Percentiles rank a stretch among this genome's conserved stretches.
Evolutionary conservation across 2,888 invertebrate species (phyloP).

Genomic region (Drosophila hamatofila): DNA sequence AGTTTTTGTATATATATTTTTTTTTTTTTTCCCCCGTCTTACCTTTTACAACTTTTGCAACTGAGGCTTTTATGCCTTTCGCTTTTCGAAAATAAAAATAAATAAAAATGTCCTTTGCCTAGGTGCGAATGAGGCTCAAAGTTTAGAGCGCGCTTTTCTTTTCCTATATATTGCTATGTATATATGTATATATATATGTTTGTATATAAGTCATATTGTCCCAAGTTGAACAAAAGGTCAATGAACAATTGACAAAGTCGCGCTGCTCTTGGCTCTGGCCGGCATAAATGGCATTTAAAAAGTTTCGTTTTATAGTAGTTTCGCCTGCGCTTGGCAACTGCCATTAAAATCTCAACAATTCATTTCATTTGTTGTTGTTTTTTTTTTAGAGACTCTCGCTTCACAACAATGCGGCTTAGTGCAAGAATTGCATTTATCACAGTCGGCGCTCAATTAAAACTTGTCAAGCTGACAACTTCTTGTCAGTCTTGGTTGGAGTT

Average conservation of each 20-base stretch:
- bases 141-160: constrained; percentile 26
- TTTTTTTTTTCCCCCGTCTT: constrained; percentile 15
- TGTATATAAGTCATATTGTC: constrained; percentile 10
- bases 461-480: constrained; percentile 12
- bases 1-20: constrained; percentile 26
- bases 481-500: background rate
- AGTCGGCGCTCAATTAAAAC: constrained; percentile 46
- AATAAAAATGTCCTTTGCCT: constrained; percentile 34
- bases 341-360: constrained; percentile 43
- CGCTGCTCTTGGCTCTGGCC: constrained; percentile 32
- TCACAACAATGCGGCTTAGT: constrained; percentile 2
- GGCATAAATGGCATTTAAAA: constrained; percentile 57
- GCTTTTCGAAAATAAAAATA: constrained; percentile 25
- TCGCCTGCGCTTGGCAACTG: constrained; percentile 48
- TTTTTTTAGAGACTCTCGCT: constrained; percentile 6
- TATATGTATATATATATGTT: constrained; percentile 6
- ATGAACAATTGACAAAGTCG: constrained; percentile 64
- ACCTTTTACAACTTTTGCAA: constrained; percentile 30
- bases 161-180: background rate
- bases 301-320: constrained; percentile 60
- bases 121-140: constrained; percentile 49
- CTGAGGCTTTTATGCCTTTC: constrained; percentile 37
- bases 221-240: constrained; percentile 63
- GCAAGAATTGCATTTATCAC: constrained; percentile 20
- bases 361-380: constrained; percentile 8